These are phyloP conservation scores for Anadara kagoshimensis DNA, from an alignment of 1,140 invertebrate genomes.

Conservation along the genomic window DNA sequence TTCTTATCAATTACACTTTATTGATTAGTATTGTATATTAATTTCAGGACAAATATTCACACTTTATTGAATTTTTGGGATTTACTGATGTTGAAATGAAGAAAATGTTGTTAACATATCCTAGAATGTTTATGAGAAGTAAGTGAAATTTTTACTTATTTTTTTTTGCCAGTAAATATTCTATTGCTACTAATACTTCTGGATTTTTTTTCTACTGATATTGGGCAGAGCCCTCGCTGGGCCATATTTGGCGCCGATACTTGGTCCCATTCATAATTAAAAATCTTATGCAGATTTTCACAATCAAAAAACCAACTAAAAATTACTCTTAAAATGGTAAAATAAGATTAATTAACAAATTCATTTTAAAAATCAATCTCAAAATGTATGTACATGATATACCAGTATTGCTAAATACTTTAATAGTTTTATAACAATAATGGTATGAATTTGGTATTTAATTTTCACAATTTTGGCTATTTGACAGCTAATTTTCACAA, in stretches of 20 bases:
- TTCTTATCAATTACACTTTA: too few relatives aligned
- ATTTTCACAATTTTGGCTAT: too few relatives aligned
- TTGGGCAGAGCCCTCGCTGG: too few relatives aligned
- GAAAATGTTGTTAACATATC: constrained; percentile 64
- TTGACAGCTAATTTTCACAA: too few relatives aligned
- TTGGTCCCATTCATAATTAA: background rate
- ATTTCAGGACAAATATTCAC: constrained; percentile 62
- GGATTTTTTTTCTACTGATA: too few relatives aligned
- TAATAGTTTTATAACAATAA: too few relatives aligned
- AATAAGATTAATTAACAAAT: background rate
- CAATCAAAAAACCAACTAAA: background rate
- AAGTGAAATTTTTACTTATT: constrained; percentile 25
- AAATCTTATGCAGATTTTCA: background rate
- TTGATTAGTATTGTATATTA: background rate
- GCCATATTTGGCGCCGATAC: too few relatives aligned
- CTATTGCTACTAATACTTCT: constrained; percentile 65
- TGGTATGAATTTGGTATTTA: too few relatives aligned
- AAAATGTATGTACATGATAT: too few relatives aligned
- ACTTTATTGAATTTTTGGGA: constrained; percentile 68
- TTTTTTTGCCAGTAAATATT: constrained; percentile 81
- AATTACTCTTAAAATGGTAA: background rate
- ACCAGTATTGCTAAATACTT: too few relatives aligned
- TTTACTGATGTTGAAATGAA: constrained; percentile 67
- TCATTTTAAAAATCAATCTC: too few relatives aligned
- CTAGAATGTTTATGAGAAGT: constrained; percentile 68